Evolutionary conservation across 2,113 vertebrate genomes (phyloP).

Genomic region (Arvicanthis niloticus): DNA sequence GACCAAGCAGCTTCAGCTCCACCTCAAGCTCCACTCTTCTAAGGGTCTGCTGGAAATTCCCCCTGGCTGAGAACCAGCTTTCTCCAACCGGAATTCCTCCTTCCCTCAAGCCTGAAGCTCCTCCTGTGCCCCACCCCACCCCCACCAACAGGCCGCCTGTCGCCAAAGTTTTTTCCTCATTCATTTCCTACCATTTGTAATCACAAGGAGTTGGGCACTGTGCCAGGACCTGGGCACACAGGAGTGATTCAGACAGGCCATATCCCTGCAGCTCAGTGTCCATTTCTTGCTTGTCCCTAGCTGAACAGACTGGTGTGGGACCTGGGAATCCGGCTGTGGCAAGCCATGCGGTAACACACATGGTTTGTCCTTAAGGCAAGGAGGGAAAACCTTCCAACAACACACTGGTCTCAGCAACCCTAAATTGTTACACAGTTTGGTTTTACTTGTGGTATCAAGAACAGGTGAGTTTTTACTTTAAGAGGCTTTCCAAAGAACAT

Average conservation of each 20-base stretch:
- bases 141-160: neutral
- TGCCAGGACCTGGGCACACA: neutral
- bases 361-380: neutral
- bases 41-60: slow-evolving; percentile 5
- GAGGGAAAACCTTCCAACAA: neutral
- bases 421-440: neutral
- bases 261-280: slow-evolving; percentile 16
- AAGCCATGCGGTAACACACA: neutral
- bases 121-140: neutral
- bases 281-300: slow-evolving; percentile 27
- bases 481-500: slow-evolving; percentile 9
- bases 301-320: neutral
- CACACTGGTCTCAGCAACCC: neutral
- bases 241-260: slow-evolving; percentile 16
- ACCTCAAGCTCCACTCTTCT: neutral
- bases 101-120: neutral
- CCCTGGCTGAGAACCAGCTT: neutral
- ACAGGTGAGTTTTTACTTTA: slow-evolving; percentile 44
- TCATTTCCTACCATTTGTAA: slow-evolving; percentile 41
- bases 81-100: slow-evolving; percentile 7
- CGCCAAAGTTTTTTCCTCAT: slow-evolving; percentile 5
- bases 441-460: slow-evolving; percentile 1
- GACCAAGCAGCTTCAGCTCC: neutral
- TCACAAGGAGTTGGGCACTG: neutral
- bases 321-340: neutral